Evolutionary conservation across 92 coral and sea anemone genomes (phyloP), one percentile per base, ranked within the genome.

Genomic region (Blastomussa wellsi): DNA sequence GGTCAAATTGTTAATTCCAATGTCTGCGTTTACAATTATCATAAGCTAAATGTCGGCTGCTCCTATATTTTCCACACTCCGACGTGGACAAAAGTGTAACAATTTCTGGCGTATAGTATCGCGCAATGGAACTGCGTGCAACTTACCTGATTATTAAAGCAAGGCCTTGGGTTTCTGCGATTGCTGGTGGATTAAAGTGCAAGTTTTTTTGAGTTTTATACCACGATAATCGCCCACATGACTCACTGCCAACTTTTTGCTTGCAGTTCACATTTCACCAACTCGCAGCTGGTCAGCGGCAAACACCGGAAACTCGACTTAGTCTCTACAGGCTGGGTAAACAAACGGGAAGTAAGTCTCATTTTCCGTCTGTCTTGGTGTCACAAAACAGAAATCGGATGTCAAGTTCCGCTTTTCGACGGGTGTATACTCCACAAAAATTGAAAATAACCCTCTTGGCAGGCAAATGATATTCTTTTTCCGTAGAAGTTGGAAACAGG

Each of bases 281-380:
- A 36, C 41, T 64, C 70, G 59, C 87, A 57, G 62, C 80, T 74
- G 87, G 87, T 83, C 87, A 83, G 87, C 87, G 87, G 87, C 29
- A 72, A 2, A 82, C 41, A 49, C 85, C 85, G 85, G 78, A 82
- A 82, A 74, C 64, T 83, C 81, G 87, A 74, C 80, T 49, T 29
- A 83, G 87, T 62, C 72, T 41, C 66, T 53, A n/a, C 36, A 8
- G 29, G 31, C 68, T 31, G 7, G 22, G 17, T 36, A 14, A 28
- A 11, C 29, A 39, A 52, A 51, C 77, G 35, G 7, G 41, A 35
- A 68, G n/a, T 32, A 68, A 19, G n/a, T n/a, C n/a, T n/a, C n/a
- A n/a, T 51, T 52, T 52, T 52, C 57, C 20, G 4, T 14, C 15
- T 55, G 24, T 20, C 62, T n/a, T 19, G 8, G 62, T 26, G 22